Evolutionary conservation across 2,888 invertebrate genomes (phyloP), one percentile per base, ranked within the genome.

Genomic region (Lissocephala sabroskyi): DNA sequence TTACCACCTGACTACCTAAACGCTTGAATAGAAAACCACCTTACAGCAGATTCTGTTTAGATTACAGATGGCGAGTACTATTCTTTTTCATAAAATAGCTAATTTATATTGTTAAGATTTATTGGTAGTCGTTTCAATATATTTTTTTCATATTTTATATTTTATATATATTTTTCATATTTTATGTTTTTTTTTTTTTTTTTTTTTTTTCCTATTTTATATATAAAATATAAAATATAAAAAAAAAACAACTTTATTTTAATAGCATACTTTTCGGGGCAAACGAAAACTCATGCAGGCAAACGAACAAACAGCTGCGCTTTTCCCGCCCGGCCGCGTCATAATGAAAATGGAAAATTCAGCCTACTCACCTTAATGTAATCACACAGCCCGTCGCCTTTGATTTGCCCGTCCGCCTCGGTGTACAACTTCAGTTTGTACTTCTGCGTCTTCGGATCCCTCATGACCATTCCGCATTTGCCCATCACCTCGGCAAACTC

Each of bases 351-450:
- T 28, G 17, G 9, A 3, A 23, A 23, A 23, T 23, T 23, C 23
- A 7, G 7, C 7, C 10, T n/a, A 63, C 85, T 84, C 81, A 95
- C 93, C 89, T 94, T 96, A 43, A 98, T 95, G 80, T 97, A 98
- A 60, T 96, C 95, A 84, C 98, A 98, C 36, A 96, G 86, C 9
- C 94, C 99, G 86, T 99, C 98, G 7, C 99, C 99, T 86, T 99
- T 99, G 26, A 93, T 87, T 58, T 95, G 90, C 0, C 92, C 90
- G 73, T 91, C 89, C 29, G 88, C 85, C 78, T 96, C 95, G 64
- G 88, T 89, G 83, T 99, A 99, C 28, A 99, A 85, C 86, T 98
- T 98, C 1, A 97, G 86, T 85, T 96, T 98, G 84, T 92, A 92
- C 80, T 91, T 91, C 63, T 90, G 91, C 9, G 89, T 91, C 37